Base-by-base conservation (phyloP, 2,113 vertebrate genomes). In the Percopsis transmontana region DNA sequence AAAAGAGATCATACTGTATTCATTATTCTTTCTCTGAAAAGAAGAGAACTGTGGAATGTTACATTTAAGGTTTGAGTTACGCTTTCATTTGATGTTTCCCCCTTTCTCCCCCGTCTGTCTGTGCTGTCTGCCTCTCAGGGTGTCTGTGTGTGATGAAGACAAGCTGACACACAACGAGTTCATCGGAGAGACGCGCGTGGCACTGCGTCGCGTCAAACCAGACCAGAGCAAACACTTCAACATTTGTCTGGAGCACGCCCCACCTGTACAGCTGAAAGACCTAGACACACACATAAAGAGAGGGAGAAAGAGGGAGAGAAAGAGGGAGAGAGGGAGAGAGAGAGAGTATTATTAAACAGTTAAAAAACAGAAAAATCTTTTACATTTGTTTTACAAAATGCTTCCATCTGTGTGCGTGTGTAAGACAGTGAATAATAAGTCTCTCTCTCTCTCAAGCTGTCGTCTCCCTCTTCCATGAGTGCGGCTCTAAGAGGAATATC, bases 81-180 rank as follows among this genome's bases (percentile, higher is more conserved):
- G 12, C 15, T 45, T 16, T 45, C 42, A 45, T 16, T 16, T 16
- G 42, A 45, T 16, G 15, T 12, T 10, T 23, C 50, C 50, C 15
- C 14, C 16, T 40, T 33, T 1, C 16, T 21, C 5, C 14, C 5
- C 5, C 5, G 2, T 21, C n/a, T 41, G 5, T 18, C 11, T 2
- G 6, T n/a, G 16, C 38, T 40, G 56, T 21, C 39, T 54, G 5
- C 18, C 19, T 33, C 39, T 52, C 79, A 95, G 95, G 90, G 93
- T 96, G 80, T 93, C 95, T 0, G 95, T 96, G 68, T 96, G 94
- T 41, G 95, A 96, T 2, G 95, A 96, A 84, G 95, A 96, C 92
- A 95, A 95, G 85, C 88, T 96, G 87, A 96, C 93, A 55, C 95
- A 96, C 90, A 96, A 96, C 10, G 95, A 96, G 86, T 96, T 95